Percentiles rank a stretch among this genome's conserved stretches.
Conservation (phyloP, 1,140 invertebrate genomes). For the Ceratina japonica region DNA sequence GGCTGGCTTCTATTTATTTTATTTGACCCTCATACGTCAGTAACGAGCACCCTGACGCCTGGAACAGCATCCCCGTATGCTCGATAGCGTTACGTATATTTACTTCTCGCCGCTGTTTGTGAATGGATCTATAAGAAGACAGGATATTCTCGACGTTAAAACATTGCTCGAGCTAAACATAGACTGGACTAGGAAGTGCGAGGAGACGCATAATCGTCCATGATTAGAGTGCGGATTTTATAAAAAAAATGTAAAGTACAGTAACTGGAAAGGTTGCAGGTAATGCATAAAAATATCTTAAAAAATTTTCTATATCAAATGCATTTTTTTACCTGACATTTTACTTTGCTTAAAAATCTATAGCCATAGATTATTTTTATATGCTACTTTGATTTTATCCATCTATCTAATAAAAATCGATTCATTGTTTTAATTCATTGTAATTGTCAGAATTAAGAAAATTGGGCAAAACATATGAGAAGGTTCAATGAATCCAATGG, state of each 20-base stretch:
- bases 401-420: no score
- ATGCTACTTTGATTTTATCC: no score
- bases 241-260: no score
- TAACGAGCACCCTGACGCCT: constrained; percentile 26
- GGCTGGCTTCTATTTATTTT: constrained; percentile 55
- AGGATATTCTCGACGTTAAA: background rate
- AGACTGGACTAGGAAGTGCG: background rate
- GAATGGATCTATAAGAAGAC: constrained; percentile 20
- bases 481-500: background rate
- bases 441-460: background rate
- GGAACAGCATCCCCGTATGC: background rate
- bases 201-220: background rate
- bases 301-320: no score
- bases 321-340: no score
- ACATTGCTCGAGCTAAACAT: background rate
- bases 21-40: constrained; percentile 42
- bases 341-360: no score
- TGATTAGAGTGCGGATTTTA: no score
- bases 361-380: no score
- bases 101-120: constrained; percentile 17
- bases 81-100: constrained; percentile 10
- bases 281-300: no score
- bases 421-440: no score
- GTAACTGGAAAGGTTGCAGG: no score
- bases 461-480: background rate